Conservation (phyloP, 2,888 invertebrate genomes). For the Chrysotoxum bicinctum region DNA sequence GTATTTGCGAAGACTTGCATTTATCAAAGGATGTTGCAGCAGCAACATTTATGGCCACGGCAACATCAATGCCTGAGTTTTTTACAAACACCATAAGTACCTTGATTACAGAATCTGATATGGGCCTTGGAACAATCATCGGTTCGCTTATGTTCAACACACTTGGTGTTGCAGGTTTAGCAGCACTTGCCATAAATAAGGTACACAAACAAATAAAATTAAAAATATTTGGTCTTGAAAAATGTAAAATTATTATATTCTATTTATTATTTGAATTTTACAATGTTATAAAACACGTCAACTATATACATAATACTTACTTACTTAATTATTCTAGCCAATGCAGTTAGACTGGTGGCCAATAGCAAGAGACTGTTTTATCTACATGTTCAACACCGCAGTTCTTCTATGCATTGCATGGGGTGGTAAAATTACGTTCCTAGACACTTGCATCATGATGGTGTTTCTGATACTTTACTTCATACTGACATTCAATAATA, state of each 20-base stretch:
- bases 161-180: conserved; percentile 91
- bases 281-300: too few relatives aligned
- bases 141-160: conserved; percentile 94
- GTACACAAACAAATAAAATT: conserved; percentile 83
- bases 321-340: conserved; percentile 82
- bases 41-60: conserved; percentile 98
- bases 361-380: conserved; percentile 89
- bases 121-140: conserved; percentile 93
- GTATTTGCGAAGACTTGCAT: conserved; percentile 90
- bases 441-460: conserved; percentile 88
- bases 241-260: too few relatives aligned
- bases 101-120: conserved; percentile 90
- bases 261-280: neutral
- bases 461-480: conserved; percentile 89
- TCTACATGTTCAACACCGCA: conserved; percentile 89
- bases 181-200: conserved; percentile 87
- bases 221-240: too few relatives aligned
- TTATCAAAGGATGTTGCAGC: conserved; percentile 95
- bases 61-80: conserved; percentile 96
- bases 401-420: conserved; percentile 88
- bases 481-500: conserved; percentile 87
- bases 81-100: conserved; percentile 96
- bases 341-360: conserved; percentile 91
- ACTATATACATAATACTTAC: neutral
- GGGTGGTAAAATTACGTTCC: conserved; percentile 91